Percentiles rank a stretch among this genome's conserved stretches.
Conservation (phyloP, 2,113 vertebrate genomes). For the Stegastes partitus region DNA sequence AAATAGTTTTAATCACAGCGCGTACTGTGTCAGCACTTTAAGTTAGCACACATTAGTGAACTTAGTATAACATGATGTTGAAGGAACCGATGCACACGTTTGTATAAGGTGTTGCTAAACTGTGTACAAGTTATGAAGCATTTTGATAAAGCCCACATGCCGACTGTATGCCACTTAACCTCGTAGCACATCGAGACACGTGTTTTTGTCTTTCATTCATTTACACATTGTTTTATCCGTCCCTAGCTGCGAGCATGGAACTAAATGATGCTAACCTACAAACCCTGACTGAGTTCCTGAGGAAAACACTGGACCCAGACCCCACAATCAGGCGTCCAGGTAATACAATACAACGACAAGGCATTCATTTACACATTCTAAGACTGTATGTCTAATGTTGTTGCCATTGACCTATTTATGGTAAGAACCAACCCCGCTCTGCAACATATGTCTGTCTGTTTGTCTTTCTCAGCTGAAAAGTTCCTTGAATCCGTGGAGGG, state of each 20-base stretch:
- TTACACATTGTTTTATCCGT: neutral
- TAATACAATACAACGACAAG: constrained; percentile 61
- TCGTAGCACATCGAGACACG: neutral
- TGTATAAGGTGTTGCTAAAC: neutral
- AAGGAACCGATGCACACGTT: neutral
- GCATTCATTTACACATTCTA: neutral
- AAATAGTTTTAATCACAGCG: too few species aligned
- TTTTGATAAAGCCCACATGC: neutral
- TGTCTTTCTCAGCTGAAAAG: constrained; percentile 89
- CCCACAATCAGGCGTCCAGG: constrained; percentile 95
- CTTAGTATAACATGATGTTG: neutral
- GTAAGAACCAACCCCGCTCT: neutral
- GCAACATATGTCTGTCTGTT: neutral
- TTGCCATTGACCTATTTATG: neutral
- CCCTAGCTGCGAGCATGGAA: constrained; percentile 87
- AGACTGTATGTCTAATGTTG: neutral
- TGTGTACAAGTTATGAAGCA: constrained; percentile 18
- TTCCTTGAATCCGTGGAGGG: constrained; percentile 98
- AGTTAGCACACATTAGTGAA: neutral
- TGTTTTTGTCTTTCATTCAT: neutral
- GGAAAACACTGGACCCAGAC: constrained; percentile 96
- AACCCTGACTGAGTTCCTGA: constrained; percentile 94
- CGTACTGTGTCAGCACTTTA: neutral
- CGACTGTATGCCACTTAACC: neutral
- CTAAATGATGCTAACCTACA: constrained; percentile 97